A percentile compares a stretch with the other conserved stretches of the same genome.
These are phyloP conservation scores for Galerucella calmariensis DNA, from an alignment of 2,888 invertebrate genomes.

Conservation along the genomic window DNA sequence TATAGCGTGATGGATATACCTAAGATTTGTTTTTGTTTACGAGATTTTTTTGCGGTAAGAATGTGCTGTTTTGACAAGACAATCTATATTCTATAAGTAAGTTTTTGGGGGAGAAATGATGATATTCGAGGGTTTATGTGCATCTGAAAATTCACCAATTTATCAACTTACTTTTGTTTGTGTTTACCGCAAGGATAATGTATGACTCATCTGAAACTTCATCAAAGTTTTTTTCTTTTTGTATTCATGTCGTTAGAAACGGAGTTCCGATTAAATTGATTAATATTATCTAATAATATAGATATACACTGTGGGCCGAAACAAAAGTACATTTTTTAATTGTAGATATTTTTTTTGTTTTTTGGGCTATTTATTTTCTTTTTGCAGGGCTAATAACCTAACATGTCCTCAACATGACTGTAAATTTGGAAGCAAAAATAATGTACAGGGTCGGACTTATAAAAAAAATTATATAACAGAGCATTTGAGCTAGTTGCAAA, in stretches of 20 bases:
- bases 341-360: too few relatives aligned
- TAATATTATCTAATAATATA: background rate
- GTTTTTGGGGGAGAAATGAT: slow-evolving; percentile 2
- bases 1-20: slow-evolving; percentile 21
- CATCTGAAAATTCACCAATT: slow-evolving; percentile 1
- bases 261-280: background rate
- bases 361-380: too few relatives aligned
- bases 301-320: too few relatives aligned
- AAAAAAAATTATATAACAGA: too few relatives aligned
- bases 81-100: slow-evolving; percentile 18
- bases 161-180: slow-evolving; percentile 11
- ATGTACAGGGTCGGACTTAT: too few relatives aligned
- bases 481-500: too few relatives aligned
- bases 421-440: too few relatives aligned
- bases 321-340: too few relatives aligned
- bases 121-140: slow-evolving; percentile 7
- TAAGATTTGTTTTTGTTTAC: slow-evolving; percentile 31
- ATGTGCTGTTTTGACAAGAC: slow-evolving; percentile 13
- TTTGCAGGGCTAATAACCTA: too few relatives aligned
- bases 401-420: too few relatives aligned
- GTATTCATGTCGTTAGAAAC: background rate
- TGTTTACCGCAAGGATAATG: background rate
- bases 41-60: slow-evolving; percentile 19
- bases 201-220: background rate
- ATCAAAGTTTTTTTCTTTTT: background rate